Base-by-base conservation (phyloP, 2,888 invertebrate species). In the Tinea semifulvella region DNA sequence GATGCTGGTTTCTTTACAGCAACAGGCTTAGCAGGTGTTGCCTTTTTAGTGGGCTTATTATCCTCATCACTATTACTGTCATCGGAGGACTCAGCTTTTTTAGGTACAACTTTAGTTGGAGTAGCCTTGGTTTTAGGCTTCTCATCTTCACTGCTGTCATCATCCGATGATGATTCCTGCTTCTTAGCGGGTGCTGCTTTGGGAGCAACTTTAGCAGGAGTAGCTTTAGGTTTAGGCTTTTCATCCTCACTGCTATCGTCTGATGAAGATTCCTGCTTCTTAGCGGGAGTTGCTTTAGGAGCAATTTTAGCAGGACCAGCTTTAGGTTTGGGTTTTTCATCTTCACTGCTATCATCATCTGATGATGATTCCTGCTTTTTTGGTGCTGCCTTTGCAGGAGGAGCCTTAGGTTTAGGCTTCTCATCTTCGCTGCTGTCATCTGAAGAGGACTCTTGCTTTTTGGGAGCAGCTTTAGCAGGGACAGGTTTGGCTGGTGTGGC, bases 401-500 rank as follows among this genome's bases (percentile, higher is more conserved):
- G n/a, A n/a, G 51, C 46, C 45, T 52, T 49, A 40, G 52, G 52
- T 49, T 64, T 63, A 18, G 64, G 65, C 20, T 67, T 67, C 39
- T 80, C 77, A 46, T 72, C 69, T 18, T 70, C 69, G 51, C 74
- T 75, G 36, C 62, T 61, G 28, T 68, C 67, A 43, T 74, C 74
- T 16, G 73, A 71, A 48, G 73, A 72, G 8, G 66, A 65, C 6
- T 65, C 64, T 28, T 66, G 63, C 51, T 69, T 67, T 53, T 69
- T 67, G 20, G 60, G 63, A 22, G 52, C 53, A 46, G 56, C 52
- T 49, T 55, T 54, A 46, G 50, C 46, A 28, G 47, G 35, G 14
- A 48, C 45, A 28, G 48, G 49, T 38, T 63, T 59, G 7, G 48
- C 49, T 31, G 43, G 42, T 22, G 46, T 59, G 56, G 25, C 61